Evolutionary conservation across 2,888 invertebrate genomes (phyloP).

Genomic region (Ectemnius lituratus): DNA sequence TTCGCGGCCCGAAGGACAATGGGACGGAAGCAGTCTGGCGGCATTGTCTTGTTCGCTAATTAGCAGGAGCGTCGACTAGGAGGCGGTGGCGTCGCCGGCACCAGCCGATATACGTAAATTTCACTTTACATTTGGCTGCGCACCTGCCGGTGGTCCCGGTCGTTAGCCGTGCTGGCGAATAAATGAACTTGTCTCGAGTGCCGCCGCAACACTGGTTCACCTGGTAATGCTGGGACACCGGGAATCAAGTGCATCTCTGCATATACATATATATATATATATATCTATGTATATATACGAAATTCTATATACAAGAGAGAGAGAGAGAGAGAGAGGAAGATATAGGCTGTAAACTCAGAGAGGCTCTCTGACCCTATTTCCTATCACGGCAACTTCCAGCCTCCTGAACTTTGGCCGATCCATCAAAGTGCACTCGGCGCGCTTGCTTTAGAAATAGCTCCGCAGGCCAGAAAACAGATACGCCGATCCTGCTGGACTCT

Average conservation of each 20-base stretch:
- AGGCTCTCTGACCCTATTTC: conserved; percentile 5
- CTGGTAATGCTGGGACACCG: conserved; percentile 3
- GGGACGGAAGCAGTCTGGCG: conserved; percentile 27
- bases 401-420: conserved; percentile 9
- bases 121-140: conserved; percentile 39
- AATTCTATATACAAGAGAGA: too few species aligned
- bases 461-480: neutral
- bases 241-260: neutral
- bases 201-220: neutral
- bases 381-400: conserved; percentile 5
- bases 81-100: too few species aligned
- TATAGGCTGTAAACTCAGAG: neutral
- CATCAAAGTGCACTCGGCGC: conserved; percentile 5
- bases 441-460: conserved; percentile 1
- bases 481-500: neutral
- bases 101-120: conserved; percentile 43
- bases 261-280: neutral
- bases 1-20: conserved; percentile 35
- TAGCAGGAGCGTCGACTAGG: conserved; percentile 26
- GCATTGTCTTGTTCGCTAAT: conserved; percentile 49
- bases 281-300: too few species aligned
- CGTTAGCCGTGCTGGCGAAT: conserved; percentile 20
- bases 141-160: conserved; percentile 17
- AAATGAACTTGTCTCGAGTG: conserved; percentile 34
- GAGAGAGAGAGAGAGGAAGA: too few species aligned